Evolutionary conservation across 2,113 vertebrate species (phyloP), one percentile per base, ranked within the genome.

Genomic region (Callospermophilus lateralis): DNA sequence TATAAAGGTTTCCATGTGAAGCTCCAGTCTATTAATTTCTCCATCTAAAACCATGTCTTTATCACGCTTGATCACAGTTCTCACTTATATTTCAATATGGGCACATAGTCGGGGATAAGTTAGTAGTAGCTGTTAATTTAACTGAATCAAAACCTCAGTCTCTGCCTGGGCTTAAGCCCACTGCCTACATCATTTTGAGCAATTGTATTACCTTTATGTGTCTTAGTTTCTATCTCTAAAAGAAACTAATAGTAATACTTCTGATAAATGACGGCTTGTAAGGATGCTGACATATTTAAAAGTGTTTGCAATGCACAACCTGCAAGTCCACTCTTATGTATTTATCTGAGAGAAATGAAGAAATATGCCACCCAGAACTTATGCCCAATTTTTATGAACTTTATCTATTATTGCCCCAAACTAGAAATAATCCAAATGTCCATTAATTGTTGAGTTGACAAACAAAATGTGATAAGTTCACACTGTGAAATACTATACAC

Each of bases 21-120:
- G 39, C n/a, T 70, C 63, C 68, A 88, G 92, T 76, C 17, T 53
- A 85, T 84, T 81, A 22, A 73, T 90, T 96, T 95, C 70, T 93
- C 39, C 45, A 61, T 42, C 72, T 80, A 58, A 96, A 94, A 92
- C 77, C 34, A 91, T 91, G 28, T 77, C 63, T 91, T 73, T 73
- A 58, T 84, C 89, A 53, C 30, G 68, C 11, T 85, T 81, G 68
- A 96, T 89, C 78, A 45, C 30, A 37, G 10, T n/a, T 80, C 90
- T 72, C 80, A 63, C 30, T 96, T 90, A 72, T 96, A 63, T 84
- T 96, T 55, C 83, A 93, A 22, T 37, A 39, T n/a, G 8, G 22
- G 28, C 61, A 63, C 37, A 89, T 48, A 83, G 51, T 19, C 65
- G 24, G 30, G n/a, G 51, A 73, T 34, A 65, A 65, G 53, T 85